These are phyloP conservation scores for Cantharis flavilabris DNA, from an alignment of 2,888 invertebrate genomes.

Conservation along the genomic window DNA sequence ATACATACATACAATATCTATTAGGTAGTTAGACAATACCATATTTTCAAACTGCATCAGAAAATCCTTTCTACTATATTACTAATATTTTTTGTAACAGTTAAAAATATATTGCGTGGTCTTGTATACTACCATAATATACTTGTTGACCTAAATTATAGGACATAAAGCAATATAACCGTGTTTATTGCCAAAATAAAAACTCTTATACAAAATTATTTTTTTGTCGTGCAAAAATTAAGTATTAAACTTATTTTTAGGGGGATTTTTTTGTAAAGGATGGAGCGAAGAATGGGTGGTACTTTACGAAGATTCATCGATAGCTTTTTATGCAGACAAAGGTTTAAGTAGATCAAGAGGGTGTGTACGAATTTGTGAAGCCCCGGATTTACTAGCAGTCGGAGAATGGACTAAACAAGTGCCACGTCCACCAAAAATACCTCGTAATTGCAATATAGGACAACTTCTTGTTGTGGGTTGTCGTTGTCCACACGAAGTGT, in stretches of 20 bases:
- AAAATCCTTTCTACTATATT: neutral
- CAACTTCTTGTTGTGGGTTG: slow-evolving; percentile 80
- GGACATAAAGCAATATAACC: neutral
- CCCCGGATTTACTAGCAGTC: slow-evolving; percentile 80
- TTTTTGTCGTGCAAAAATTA: neutral
- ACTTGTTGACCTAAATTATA: neutral
- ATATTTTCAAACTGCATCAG: neutral
- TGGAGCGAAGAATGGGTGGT: slow-evolving; percentile 88
- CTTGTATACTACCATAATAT: neutral
- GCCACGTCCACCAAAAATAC: slow-evolving; percentile 73
- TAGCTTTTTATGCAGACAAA: slow-evolving; percentile 82
- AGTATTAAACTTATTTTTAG: slow-evolving; percentile 56
- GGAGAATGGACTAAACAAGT: slow-evolving; percentile 81
- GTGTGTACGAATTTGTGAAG: slow-evolving; percentile 69
- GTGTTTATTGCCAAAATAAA: neutral
- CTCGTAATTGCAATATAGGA: slow-evolving; percentile 69
- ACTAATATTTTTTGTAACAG: neutral
- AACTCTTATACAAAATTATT: neutral
- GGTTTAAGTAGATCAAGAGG: slow-evolving; percentile 57
- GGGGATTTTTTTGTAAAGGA: slow-evolving; percentile 77
- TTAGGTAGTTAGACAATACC: too few species aligned
- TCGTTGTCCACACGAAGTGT: slow-evolving; percentile 67
- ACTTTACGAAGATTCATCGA: slow-evolving; percentile 81
- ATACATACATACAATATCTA: too few species aligned
- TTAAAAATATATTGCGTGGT: neutral